Conservation (phyloP, 2,113 vertebrate species). For the Onychostruthus taczanowskii region DNA sequence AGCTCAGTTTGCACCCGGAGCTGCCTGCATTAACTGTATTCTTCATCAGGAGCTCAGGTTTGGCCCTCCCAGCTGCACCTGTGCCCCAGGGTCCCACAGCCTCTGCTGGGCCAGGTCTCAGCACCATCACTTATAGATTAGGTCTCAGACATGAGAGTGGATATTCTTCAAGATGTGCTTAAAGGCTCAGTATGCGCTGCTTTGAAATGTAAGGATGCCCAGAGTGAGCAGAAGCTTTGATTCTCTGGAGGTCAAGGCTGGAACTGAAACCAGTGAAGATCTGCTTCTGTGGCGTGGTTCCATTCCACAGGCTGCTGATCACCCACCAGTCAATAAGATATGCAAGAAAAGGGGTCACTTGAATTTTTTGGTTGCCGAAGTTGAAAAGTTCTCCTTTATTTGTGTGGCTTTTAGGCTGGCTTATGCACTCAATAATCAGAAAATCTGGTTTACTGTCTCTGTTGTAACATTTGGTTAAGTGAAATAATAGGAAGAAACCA, state of each 20-base stretch:
- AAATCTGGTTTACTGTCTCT: neutral
- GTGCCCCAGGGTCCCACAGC: neutral
- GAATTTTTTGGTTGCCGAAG: neutral
- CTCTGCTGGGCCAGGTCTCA: neutral
- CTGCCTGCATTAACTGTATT: accelerated
- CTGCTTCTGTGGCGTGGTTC: neutral
- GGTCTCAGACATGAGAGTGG: neutral
- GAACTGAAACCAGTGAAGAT: neutral
- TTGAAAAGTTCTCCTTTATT: neutral
- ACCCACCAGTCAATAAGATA: neutral
- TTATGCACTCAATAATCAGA: neutral
- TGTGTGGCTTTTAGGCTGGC: neutral
- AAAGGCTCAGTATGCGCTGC: neutral
- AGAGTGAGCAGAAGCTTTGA: neutral
- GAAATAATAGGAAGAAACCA: neutral
- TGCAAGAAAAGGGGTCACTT: neutral
- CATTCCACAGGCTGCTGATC: neutral
- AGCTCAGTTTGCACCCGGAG: neutral
- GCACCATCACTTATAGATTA: accelerated
- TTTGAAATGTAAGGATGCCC: neutral
- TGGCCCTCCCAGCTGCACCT: neutral
- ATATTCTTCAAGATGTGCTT: neutral
- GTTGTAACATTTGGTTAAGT: neutral
- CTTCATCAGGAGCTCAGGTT: neutral
- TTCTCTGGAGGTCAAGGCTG: neutral